Evolutionary conservation across 2,113 vertebrate species (phyloP).

Genomic region (Hippocampus comes): DNA sequence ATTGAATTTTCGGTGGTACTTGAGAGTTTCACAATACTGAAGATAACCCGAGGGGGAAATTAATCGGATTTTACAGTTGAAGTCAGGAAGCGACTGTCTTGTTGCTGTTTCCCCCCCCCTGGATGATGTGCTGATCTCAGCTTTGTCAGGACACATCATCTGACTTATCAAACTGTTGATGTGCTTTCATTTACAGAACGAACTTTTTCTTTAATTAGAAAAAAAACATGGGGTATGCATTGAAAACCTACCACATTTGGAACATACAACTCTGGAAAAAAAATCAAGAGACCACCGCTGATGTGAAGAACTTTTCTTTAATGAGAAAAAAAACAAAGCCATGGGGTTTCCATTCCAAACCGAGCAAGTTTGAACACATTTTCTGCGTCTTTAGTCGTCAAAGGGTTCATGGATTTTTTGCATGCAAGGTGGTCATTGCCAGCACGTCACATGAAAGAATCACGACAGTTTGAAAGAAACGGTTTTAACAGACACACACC

Average conservation of each 20-base stretch:
- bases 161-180: too few species aligned
- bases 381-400: conserved; percentile 9
- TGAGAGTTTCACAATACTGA: background rate
- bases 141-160: conserved; percentile 25
- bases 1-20: background rate
- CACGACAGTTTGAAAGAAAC: conserved; percentile 25
- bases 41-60: conserved; percentile 18
- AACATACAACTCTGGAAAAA: too few species aligned
- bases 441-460: conserved; percentile 35
- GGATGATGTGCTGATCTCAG: conserved; percentile 56
- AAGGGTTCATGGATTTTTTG: conserved; percentile 30
- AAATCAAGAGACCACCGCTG: background rate
- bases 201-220: too few species aligned
- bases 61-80: conserved; percentile 44
- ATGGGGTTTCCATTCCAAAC: conserved; percentile 24
- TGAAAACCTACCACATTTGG: too few species aligned
- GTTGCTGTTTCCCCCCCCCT: conserved; percentile 47
- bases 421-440: conserved; percentile 43
- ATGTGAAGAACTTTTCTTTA: conserved; percentile 53
- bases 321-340: conserved; percentile 40
- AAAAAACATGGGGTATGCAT: too few species aligned
- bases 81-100: conserved; percentile 37
- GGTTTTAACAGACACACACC: conserved; percentile 38
- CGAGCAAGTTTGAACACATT: conserved; percentile 26
- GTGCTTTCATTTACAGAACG: background rate